phyloP scores from a whole-genome alignment of 1,140 invertebrate species.

The Oryctes rhinoceros region DNA sequence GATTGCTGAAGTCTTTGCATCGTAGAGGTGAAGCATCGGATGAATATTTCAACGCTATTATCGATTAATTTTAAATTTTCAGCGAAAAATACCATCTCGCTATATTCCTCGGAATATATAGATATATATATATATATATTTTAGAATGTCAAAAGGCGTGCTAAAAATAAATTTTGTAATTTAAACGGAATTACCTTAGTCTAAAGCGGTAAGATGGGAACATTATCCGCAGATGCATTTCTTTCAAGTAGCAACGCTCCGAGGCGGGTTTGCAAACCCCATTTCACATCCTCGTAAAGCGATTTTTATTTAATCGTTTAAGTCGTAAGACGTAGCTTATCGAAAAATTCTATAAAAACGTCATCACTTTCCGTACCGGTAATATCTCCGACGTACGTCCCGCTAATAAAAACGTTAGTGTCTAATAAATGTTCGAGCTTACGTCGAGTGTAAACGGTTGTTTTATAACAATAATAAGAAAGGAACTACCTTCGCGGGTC shows the following conservation, averaged over 20 bases:
- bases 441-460: neutral
- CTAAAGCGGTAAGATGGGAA: neutral
- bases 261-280: neutral
- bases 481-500: no score
- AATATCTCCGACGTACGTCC: neutral
- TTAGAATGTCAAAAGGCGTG: neutral
- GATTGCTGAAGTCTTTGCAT: no score
- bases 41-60: no score
- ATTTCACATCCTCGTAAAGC: conserved; percentile 1
- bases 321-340: neutral
- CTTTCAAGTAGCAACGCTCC: neutral
- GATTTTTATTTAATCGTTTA: conserved; percentile 14
- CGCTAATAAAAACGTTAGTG: neutral
- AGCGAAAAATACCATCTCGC: no score
- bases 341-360: conserved; percentile 16
- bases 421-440: neutral
- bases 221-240: conserved; percentile 4
- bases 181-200: neutral
- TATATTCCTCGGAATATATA: no score
- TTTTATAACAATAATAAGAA: neutral
- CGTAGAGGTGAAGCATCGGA: no score
- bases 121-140: neutral
- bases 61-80: no score
- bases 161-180: neutral
- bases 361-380: neutral